These are phyloP conservation scores for Lepetodrilus schrolli DNA, from an alignment of 2,888 invertebrate genomes.

Conservation along the genomic window DNA sequence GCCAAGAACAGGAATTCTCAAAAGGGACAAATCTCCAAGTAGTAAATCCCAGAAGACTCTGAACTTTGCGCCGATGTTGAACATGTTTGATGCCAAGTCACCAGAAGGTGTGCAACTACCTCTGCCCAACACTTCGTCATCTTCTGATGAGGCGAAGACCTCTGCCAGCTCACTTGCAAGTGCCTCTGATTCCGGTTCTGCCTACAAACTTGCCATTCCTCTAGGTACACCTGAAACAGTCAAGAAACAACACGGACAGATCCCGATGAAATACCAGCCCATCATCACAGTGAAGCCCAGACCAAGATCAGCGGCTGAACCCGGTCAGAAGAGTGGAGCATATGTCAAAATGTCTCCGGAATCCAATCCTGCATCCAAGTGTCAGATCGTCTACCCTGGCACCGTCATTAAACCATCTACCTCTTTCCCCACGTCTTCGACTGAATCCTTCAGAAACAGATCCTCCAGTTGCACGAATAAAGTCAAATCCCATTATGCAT, in stretches of 20 bases:
- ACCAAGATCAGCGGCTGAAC: slow-evolving; percentile 33
- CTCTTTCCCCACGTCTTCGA: slow-evolving; percentile 17
- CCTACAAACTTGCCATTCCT: slow-evolving; percentile 52
- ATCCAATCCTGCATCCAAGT: background rate
- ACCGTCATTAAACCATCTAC: slow-evolving; percentile 35
- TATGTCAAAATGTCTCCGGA: slow-evolving; percentile 37
- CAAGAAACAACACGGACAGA: background rate
- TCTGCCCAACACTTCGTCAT: slow-evolving; percentile 53
- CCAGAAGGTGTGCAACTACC: slow-evolving; percentile 55
- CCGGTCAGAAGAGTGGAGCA: slow-evolving; percentile 32
- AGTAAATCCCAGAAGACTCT: slow-evolving; percentile 57
- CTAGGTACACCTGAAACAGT: slow-evolving; percentile 21
- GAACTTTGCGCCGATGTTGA: slow-evolving; percentile 67
- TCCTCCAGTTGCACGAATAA: slow-evolving; percentile 36
- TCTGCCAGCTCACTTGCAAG: background rate
- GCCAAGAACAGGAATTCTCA: slow-evolving; percentile 63
- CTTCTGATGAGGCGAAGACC: slow-evolving; percentile 48
- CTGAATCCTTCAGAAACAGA: background rate
- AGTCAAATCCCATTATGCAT: slow-evolving; percentile 36
- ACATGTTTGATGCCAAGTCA: slow-evolving; percentile 58
- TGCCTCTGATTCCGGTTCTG: slow-evolving; percentile 27
- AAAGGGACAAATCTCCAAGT: slow-evolving; percentile 56
- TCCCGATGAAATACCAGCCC: slow-evolving; percentile 55
- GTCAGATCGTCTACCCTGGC: slow-evolving; percentile 24
- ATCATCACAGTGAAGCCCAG: slow-evolving; percentile 56